Evolutionary conservation across 2,888 invertebrate species (phyloP), one percentile per base, ranked within the genome.

Genomic region (Chironomus tentans): DNA sequence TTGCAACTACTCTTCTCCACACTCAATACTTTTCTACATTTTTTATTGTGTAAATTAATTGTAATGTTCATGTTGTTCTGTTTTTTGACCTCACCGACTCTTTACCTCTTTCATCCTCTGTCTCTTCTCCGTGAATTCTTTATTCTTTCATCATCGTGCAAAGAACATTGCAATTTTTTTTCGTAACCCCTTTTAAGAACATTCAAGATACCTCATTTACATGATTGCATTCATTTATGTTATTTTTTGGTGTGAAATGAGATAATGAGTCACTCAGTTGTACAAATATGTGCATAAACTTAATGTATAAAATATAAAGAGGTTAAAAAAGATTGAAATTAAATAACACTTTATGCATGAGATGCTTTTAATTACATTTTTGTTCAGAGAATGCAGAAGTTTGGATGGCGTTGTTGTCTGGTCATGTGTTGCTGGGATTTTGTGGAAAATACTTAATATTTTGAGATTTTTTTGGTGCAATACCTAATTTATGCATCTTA

Each of bases 261-360:
- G 71, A 71, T 71, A 71, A 71, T 62, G 62, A 72, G 72, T 72
- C 72, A 56, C 56, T 56, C 56, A 56, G 56, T 56, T 15, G n/a
- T 56, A 56, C 56, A 56, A 56, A 56, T 56, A 18, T 56, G 15
- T 56, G 56, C n/a, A 56, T 56, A 38, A 38, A 38, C 38, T 38
- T 38, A 56, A 56, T 18, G 56, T 56, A 7, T 56, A 15, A 15
- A 56, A 15, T 56, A 56, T 56, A 56, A 56, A 56, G 10, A 38
- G 38, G 38, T 38, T 38, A 56, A 18, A 56, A 50, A 18, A 18
- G 56, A 56, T 56, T 56, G 56, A 56, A 56, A 56, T 38, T 38
- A 15, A 56, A 56, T 10, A 50, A 56, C 71, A 71, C 71, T 71
- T 71, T 71, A 47, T 71, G 71, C 50, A 71, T 71, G 71, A 71